Evolutionary conservation across 2,797 vertebrate species (phyloP), one percentile per base, ranked within the genome.

Genomic region (Sternotherus odoratus): DNA sequence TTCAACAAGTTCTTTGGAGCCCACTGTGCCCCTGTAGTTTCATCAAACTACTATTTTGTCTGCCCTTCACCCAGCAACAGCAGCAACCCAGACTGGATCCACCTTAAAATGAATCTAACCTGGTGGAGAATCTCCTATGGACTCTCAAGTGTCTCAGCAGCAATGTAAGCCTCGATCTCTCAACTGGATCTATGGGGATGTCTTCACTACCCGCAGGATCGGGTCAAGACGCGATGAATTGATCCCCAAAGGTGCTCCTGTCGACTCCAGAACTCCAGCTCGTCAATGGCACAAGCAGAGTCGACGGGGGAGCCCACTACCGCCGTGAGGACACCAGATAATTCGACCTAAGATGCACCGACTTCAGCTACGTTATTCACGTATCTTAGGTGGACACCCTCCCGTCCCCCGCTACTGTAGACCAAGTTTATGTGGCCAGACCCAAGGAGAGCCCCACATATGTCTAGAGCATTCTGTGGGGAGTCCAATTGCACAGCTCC

Each of bases 51-150:
- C 1, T 13, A 0, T 69, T 36, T 69, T 21, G 39, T 24, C 5
- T 69, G 19, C 66, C 36, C 21, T 7, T 23, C 36, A 36, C n/a
- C 1, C 16, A 28, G 33, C 23, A 24, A 9, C 13, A 48, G 46
- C 16, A 0, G 0, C 6, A 69, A 83, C 2, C 7, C 49, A 54
- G 63, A 80, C 4, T 77, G 75, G 48, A 77, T 4, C 81, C 56
- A 49, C 23, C 53, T 17, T n/a, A 60, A 33, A 88, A 80, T 21
- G 54, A 60, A 11, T 28, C 39, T 46, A 79, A 12, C 19, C 5
- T 53, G 13, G 50, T 0, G 1, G 85, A 63, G 54, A 36, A 23
- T 12, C 30, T 43, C 49, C 1, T 5, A 23, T 49, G 28, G 78
- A 17, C 16, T 75, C 2, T 49, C 1, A 16, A 69, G 43, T 39